Percentiles rank a stretch among this genome's conserved stretches.
Conservation (phyloP, 2,113 vertebrate species). For the Muntiacus muntjak region DNA sequence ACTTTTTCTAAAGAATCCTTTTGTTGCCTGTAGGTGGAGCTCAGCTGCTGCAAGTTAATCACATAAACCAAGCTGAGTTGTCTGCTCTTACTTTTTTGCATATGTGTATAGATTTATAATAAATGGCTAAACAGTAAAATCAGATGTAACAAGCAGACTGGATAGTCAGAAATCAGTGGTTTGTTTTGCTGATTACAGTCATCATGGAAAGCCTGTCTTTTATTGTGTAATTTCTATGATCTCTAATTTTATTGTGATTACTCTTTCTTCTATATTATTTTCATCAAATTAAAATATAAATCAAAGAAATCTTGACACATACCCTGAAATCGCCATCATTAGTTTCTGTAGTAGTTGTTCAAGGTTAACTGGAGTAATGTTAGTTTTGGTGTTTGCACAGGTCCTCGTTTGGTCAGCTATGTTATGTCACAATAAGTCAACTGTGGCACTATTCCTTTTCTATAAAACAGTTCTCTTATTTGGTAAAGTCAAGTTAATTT, state of each 20-base stretch:
- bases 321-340: not conserved
- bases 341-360: not conserved
- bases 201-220: not conserved
- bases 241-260: constrained; percentile 5
- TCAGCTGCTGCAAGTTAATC: constrained; percentile 47
- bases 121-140: not conserved
- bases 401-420: not conserved
- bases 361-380: not conserved
- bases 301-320: constrained; percentile 7
- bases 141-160: not conserved
- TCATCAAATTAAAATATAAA: constrained; percentile 17
- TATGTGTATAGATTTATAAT: not conserved
- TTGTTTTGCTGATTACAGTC: not conserved
- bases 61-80: not conserved
- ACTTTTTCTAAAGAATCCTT: not conserved
- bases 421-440: not conserved
- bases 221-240: not conserved
- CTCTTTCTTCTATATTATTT: constrained; percentile 11
- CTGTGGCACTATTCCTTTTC: not conserved
- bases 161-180: not conserved
- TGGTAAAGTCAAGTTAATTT: constrained; percentile 13
- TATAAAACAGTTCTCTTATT: not conserved
- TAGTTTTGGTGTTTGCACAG: not conserved
- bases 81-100: not conserved
- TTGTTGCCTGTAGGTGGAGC: constrained; percentile 81